Conservation (phyloP, 2,797 vertebrate genomes). For the Falco rusticolus region DNA sequence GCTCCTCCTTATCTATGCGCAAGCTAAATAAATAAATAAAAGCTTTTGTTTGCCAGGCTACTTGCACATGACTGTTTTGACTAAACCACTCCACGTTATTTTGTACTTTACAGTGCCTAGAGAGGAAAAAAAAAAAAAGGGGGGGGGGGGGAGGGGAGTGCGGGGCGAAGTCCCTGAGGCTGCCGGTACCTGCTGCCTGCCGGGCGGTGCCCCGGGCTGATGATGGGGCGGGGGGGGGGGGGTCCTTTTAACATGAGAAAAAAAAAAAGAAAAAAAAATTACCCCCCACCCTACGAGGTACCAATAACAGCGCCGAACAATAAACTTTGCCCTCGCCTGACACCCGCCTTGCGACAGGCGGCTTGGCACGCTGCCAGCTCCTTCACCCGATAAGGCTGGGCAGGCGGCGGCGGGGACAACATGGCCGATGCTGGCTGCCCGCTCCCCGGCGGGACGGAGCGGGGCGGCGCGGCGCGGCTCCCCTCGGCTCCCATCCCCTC, state of each 20-base stretch:
- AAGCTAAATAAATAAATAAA: slow-evolving; percentile 83
- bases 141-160: neutral
- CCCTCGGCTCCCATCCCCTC: too few relatives aligned
- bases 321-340: slow-evolving; percentile 57
- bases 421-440: neutral
- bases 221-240: neutral
- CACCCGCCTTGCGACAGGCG: slow-evolving; percentile 31
- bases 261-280: neutral
- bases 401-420: slow-evolving; percentile 55
- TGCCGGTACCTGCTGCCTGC: neutral
- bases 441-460: neutral
- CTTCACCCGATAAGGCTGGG: slow-evolving; percentile 57
- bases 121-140: neutral
- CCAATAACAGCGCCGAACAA: neutral
- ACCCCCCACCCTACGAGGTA: neutral
- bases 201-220: neutral
- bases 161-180: neutral
- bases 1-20: slow-evolving; percentile 85
- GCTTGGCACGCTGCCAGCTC: slow-evolving; percentile 74
- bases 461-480: too few relatives aligned
- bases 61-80: slow-evolving; percentile 81
- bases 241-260: neutral
- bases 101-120: neutral
- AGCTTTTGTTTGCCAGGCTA: slow-evolving; percentile 84
- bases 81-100: neutral